Base-by-base conservation (phyloP, 2,888 invertebrate species). In the Ichneumoninae sp. region DNA sequence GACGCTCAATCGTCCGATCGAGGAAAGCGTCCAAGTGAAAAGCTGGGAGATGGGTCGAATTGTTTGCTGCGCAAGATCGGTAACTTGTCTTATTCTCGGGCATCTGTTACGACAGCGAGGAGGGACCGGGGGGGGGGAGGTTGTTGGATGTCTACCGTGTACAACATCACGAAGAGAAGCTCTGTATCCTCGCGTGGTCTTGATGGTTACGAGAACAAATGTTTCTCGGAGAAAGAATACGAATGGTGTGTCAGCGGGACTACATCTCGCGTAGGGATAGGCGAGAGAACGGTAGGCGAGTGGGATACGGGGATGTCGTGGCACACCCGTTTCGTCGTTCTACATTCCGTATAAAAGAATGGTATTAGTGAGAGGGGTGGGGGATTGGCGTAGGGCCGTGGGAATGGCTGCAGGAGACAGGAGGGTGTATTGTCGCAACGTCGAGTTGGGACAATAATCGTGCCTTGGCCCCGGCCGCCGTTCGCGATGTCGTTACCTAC, bases 381-480 rank as follows among this genome's bases (percentile, higher is more conserved):
- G n/a, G 70, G 70, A 19, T 33, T 66, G 75, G 77, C 70, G 16
- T 60, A 77, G 54, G 63, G 52, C 52, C 68, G 85, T 80, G 60
- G 81, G 66, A 82, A 85, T 75, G 68, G 60, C 80, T 73, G 82
- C 33, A 60, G 71, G 68, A 85, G 76, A 85, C 79, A 76, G 79
- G 44, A 66, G 68, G 40, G 40, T 50, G 76, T 79, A 76, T 76
- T 79, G 85, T 85, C 76, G 47, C 33, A 80, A 66, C 76, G 71
- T 80, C 73, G 79, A 73, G 76, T 65, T 80, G 80, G 82, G 71
- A 85, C 85, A 82, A 85, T 83, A 83, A 85, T 85, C 76, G 78
- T 66, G 66, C 57, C 40, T 40, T 66, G n/a, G 73, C 65, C 73
- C 69, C 75, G 63, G 68, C 52, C 26, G 57, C 60, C 30, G 57